A percentile compares a stretch with the other conserved stretches of the same genome.
These are phyloP conservation scores for Abrostola triplasia DNA, from an alignment of 2,888 invertebrate genomes.

Conservation along the genomic window DNA sequence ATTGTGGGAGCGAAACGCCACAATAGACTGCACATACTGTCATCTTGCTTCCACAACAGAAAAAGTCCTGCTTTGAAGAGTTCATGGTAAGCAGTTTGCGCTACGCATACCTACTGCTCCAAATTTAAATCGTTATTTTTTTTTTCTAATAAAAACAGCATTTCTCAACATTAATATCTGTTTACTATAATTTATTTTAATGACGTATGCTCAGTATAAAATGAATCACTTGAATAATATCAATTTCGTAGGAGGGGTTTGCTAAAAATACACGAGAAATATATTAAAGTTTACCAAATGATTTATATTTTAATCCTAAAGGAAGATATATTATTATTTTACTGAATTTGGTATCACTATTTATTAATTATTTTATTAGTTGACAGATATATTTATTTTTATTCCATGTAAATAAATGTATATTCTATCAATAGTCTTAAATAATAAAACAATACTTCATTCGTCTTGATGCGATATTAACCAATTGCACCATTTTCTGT, in stretches of 20 bases:
- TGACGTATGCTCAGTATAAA: constrained; percentile 9
- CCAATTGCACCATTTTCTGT: too few species aligned
- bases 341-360: not conserved
- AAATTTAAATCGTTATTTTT: constrained; percentile 59
- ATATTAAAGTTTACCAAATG: not conserved
- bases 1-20: too few species aligned
- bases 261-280: constrained; percentile 6
- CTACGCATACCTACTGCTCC: constrained; percentile 53
- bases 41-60: too few species aligned
- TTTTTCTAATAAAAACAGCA: too few species aligned
- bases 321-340: constrained; percentile 1
- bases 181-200: constrained; percentile 33
- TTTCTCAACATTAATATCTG: constrained; percentile 34
- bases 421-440: not conserved
- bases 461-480: not conserved
- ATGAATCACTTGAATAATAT: constrained; percentile 15
- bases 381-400: not conserved
- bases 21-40: too few species aligned
- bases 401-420: not conserved
- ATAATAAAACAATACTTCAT: too few species aligned
- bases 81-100: too few species aligned
- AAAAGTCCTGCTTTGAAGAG: too few species aligned
- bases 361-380: constrained; percentile 1
- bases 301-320: constrained; percentile 11
- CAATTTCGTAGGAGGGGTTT: constrained; percentile 6